Evolutionary conservation across 2,113 vertebrate genomes (phyloP), one percentile per base, ranked within the genome.

Genomic region (Siniperca knerii): DNA sequence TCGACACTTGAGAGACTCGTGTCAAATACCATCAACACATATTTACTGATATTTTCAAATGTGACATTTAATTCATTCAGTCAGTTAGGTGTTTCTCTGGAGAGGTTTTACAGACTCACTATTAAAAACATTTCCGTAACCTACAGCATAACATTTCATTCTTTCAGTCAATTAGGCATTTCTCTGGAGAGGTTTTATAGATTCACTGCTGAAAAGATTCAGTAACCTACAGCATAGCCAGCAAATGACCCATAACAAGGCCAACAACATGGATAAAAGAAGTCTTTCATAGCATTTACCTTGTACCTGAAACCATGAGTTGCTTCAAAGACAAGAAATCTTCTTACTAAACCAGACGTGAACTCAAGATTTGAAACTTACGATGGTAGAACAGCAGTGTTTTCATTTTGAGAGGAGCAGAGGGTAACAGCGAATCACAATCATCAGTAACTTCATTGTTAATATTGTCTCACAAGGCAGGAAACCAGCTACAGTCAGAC

Each of bases 21-120:
- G 42, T 15, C 44, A 37, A 82, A 85, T 13, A 37, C 29, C 35
- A 4, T n/a, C 46, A 33, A 60, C 74, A 73, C 7, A 50, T 81
- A 77, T 52, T 62, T 62, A 62, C 54, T 64, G 83, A 73, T 86
- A 74, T 78, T 78, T 79, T 35, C 54, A 75, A 76, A 82, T 70
- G 55, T 78, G 35, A 64, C 33, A 66, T 84, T 65, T 68, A 0
- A 35, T 48, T 82, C 46, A 35, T 70, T 46, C 62, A 69, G 57
- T 65, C 67, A 50, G 8, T 77, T 58, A 67, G 25, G 15, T 40
- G 37, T 48, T 60, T 60, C 23, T 65, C 72, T 16, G 44, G 65
- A 75, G 54, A 77, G 42, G 8, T 62, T 50, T 46, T 8, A 52
- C 64, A 66, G 46, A 25, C 9, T 6, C 66, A 61, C 52, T 66